Evolutionary conservation across 2,888 invertebrate species (phyloP), one percentile per base, ranked within the genome.

Genomic region (Amblyteles armatorius): DNA sequence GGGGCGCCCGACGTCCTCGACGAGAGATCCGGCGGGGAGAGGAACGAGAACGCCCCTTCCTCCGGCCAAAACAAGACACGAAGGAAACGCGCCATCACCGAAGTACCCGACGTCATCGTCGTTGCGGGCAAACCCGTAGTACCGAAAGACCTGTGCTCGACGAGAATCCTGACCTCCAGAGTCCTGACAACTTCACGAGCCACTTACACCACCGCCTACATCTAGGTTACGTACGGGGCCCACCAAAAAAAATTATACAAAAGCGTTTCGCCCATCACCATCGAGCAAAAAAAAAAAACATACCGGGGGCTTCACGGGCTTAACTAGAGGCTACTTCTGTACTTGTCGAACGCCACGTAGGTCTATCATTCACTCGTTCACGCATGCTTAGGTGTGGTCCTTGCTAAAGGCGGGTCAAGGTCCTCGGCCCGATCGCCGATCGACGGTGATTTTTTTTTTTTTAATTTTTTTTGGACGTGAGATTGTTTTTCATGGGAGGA

Each of bases 141-240:
- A 82, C 89, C 90, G 86, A 92, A 91, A 90, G 91, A 93, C 88
- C 89, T 91, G 88, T 91, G 92, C 90, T 91, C 92, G 90, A 90
- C 90, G 89, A 89, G 91, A 87, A 90, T 92, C 91, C 91, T 91
- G 86, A 92, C 90, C 72, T 91, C 93, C 91, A 92, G 90, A 91
- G 90, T 91, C 92, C 91, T 91, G 87, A 93, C 91, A 89, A 90
- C 92, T 87, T 92, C 91, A 89, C 92, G 93, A 87, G 90, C 93
- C 86, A 93, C 92, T 89, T 93, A 93, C 90, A 93, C 93, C 91
- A 93, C 93, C 86, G 92, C 93, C 91, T 93, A 93, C 89, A 93
- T 93, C 88, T 93, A 91, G 90, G 89, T 90, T 89, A 87, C 88
- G 87, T 87, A 88, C 87, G 88, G 88, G 88, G 87, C 74, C 77